Percentiles rank a stretch among this genome's conserved stretches.
Conservation (phyloP, 2,888 invertebrate species). For the Julus scandinavius region DNA sequence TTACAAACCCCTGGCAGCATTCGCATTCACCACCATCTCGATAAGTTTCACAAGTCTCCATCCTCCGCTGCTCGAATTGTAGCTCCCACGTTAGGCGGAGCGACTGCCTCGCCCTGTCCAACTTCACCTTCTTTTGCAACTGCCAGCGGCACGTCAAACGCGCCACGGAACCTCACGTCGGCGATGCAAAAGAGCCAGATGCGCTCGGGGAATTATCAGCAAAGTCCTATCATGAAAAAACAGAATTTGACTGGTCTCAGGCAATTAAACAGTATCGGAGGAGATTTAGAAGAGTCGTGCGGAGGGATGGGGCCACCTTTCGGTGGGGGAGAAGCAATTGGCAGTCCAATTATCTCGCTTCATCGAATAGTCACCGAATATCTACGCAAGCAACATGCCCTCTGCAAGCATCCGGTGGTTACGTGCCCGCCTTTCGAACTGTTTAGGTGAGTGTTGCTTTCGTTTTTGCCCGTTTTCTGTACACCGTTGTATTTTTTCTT, state of each 20-base stretch:
- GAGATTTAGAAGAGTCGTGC: constrained; percentile 60
- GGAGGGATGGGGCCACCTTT: constrained; percentile 14
- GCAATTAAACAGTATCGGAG: background rate
- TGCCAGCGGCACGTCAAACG: background rate
- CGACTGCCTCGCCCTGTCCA: background rate
- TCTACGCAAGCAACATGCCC: constrained; percentile 95
- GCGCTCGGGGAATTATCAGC: constrained; percentile 59
- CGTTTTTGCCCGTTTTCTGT: background rate
- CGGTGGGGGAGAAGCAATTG: constrained; percentile 55
- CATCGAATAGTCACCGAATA: constrained; percentile 97
- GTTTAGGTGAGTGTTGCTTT: constrained; percentile 76
- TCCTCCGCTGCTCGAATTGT: background rate
- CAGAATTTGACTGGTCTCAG: constrained; percentile 52
- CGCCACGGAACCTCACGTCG: background rate
- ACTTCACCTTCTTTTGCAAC: background rate
- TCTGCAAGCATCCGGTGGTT: constrained; percentile 97
- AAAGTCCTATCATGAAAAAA: constrained; percentile 59
- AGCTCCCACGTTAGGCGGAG: background rate
- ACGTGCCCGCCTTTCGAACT: constrained; percentile 97
- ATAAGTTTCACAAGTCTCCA: constrained; percentile 35
- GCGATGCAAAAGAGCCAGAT: constrained; percentile 59
- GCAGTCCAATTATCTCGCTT: constrained; percentile 73
- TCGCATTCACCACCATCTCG: constrained; percentile 15
- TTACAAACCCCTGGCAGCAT: background rate
- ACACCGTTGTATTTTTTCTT: background rate